Percentiles rank a stretch among this genome's conserved stretches.
Evolutionary conservation across 2,797 vertebrate species (phyloP).

Genomic region (Toxotes lorentzi): DNA sequence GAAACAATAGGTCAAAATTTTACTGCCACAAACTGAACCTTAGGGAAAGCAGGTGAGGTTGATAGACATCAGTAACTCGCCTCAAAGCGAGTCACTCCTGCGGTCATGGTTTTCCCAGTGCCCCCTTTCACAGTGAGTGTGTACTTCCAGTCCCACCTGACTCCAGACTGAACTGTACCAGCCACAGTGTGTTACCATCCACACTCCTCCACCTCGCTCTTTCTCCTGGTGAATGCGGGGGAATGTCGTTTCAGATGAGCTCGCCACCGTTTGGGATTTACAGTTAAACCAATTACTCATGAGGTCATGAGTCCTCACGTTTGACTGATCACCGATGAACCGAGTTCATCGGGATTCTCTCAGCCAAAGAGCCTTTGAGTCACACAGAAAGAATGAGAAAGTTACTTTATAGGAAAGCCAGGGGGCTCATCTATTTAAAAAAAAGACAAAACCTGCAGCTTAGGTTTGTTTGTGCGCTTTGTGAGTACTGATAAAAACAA

Average conservation of each 20-base stretch:
- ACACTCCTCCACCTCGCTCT: constrained; percentile 21
- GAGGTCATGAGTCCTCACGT: constrained; percentile 52
- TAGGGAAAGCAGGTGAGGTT: too few relatives aligned
- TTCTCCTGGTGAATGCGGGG: constrained; percentile 30
- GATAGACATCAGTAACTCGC: too few relatives aligned
- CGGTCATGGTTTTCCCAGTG: constrained; percentile 18
- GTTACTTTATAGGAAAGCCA: background rate
- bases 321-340: constrained; percentile 46
- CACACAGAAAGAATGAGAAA: background rate
- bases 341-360: constrained; percentile 33
- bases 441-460: constrained; percentile 4
- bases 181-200: constrained; percentile 41
- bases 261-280: constrained; percentile 46
- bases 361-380: constrained; percentile 15
- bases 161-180: constrained; percentile 51
- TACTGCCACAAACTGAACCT: background rate
- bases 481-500: background rate
- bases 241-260: constrained; percentile 43
- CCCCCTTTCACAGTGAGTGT: background rate
- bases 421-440: background rate
- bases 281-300: constrained; percentile 68
- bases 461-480: background rate
- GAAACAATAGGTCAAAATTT: background rate
- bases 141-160: constrained; percentile 38
- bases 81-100: background rate